phyloP scores from a whole-genome alignment of 2,888 invertebrate species.

The Phortica magna region DNA sequence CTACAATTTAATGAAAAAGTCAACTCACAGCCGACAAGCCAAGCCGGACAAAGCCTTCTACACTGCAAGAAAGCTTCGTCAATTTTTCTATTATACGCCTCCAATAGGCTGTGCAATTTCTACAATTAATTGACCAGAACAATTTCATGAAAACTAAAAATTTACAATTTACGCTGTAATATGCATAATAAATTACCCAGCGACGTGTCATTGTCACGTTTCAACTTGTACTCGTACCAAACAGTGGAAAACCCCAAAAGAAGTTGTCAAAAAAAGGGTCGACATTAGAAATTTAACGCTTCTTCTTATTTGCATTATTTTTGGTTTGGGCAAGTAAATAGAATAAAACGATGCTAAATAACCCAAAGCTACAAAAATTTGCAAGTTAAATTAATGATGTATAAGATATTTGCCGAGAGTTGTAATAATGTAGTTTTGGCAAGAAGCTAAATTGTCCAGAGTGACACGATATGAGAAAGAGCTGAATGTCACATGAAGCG shows the following conservation, averaged over 20 bases:
- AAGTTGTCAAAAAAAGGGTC: conserved; percentile 56
- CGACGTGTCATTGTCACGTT: conserved; percentile 66
- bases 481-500: not conserved
- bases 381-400: conserved; percentile 68
- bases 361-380: conserved; percentile 62
- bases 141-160: conserved; percentile 71
- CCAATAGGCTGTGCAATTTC: conserved; percentile 57
- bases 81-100: not conserved
- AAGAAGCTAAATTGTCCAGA: not conserved
- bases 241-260: not conserved
- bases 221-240: conserved; percentile 23
- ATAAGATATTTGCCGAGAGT: conserved; percentile 46
- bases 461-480: not conserved
- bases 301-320: not conserved
- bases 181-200: conserved; percentile 68
- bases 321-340: conserved; percentile 24
- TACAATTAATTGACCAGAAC: conserved; percentile 75
- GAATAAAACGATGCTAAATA: conserved; percentile 39
- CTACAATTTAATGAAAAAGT: not conserved
- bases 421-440: not conserved
- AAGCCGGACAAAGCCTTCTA: no score
- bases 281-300: conserved; percentile 40
- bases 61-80: not conserved
- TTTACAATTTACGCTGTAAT: conserved; percentile 52
- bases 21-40: not conserved